Percentiles rank a stretch among this genome's conserved stretches.
phyloP scores from a whole-genome alignment of 2,797 vertebrate genomes.

The Myripristis murdjan region DNA sequence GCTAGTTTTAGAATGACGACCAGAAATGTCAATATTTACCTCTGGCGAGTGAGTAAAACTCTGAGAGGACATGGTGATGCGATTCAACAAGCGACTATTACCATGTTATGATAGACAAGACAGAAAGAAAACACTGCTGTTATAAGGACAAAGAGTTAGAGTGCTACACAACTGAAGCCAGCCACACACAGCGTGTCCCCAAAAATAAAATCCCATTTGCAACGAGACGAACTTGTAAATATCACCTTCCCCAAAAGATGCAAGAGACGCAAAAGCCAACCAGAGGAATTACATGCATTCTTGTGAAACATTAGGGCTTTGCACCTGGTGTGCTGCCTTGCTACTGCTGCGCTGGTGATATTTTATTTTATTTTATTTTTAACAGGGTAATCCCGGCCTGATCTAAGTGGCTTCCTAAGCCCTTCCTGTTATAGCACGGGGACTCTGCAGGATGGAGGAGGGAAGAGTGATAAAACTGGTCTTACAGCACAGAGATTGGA shows the following conservation, averaged over 20 bases:
- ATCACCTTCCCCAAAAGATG: constrained; percentile 63
- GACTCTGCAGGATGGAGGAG: constrained; percentile 44
- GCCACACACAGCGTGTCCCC: constrained; percentile 13
- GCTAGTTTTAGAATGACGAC: background rate
- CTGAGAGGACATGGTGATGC: too few relatives aligned
- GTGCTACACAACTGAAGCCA: background rate
- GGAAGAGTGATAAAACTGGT: constrained; percentile 41
- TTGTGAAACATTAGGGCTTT: constrained; percentile 68
- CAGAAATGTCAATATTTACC: background rate
- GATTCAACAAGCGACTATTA: too few relatives aligned
- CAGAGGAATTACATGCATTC: constrained; percentile 46
- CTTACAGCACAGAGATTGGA: constrained; percentile 35
- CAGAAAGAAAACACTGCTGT: background rate
- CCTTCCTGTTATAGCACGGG: constrained; percentile 22
- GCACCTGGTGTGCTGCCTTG: constrained; percentile 71
- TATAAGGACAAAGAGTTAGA: constrained; percentile 15
- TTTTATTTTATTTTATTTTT: constrained; percentile 54
- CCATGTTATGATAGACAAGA: background rate
- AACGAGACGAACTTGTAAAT: constrained; percentile 70
- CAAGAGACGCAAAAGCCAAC: constrained; percentile 45
- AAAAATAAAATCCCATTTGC: constrained; percentile 62
- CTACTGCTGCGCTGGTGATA: constrained; percentile 63
- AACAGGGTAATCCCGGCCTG: constrained; percentile 57
- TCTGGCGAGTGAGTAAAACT: too few relatives aligned
- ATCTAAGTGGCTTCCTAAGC: constrained; percentile 60